Evolutionary conservation across 2,888 invertebrate species (phyloP), one percentile per base, ranked within the genome.

Genomic region (Lepidonotus clava): DNA sequence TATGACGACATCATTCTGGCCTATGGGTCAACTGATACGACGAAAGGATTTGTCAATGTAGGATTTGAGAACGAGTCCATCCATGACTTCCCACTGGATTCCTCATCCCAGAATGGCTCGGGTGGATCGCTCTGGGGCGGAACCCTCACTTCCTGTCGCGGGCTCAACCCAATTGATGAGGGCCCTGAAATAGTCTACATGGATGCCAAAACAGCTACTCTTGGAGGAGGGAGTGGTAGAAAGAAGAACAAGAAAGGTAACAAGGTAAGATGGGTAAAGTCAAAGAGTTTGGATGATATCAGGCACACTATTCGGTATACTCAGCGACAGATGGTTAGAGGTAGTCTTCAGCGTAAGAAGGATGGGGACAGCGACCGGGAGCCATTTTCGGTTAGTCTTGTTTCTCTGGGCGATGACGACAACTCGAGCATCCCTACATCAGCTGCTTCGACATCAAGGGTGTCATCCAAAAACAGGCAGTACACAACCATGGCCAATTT

Each of bases 1-100:
- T 84, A 66, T 36, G 41, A 67, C 56, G 86, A 87, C 53, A 87
- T 87, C 84, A 87, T 87, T 28, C 21, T 87, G 71, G 87, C 87
- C 8, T 87, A 87, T 53, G 84, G 76, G 28, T 71, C 87, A 28
- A 40, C 51, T 32, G 56, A 76, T 40, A 36, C 56, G 8, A 53
- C 51, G 6, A 24, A 38, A 24, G 86, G 53, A n/a, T 38, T 77
- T 14, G 14, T 51, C 36, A 86, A 86, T 28, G 51, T 86, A 0
- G 77, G 56, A 21, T 86, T 86, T 28, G 77, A 86, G 53, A 38
- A 77, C n/a, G 76, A 77, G n/a, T 41, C 76, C 4, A 14, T 86
- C 28, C 34, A 53, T 4, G 86, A 86, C 36, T 80, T 77, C 28
- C 80, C 86, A 6, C 6, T 80, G 14, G 80, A 80, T 38, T 40